phyloP scores from a whole-genome alignment of 2,888 invertebrate species.

The Crioceris asparagi region DNA sequence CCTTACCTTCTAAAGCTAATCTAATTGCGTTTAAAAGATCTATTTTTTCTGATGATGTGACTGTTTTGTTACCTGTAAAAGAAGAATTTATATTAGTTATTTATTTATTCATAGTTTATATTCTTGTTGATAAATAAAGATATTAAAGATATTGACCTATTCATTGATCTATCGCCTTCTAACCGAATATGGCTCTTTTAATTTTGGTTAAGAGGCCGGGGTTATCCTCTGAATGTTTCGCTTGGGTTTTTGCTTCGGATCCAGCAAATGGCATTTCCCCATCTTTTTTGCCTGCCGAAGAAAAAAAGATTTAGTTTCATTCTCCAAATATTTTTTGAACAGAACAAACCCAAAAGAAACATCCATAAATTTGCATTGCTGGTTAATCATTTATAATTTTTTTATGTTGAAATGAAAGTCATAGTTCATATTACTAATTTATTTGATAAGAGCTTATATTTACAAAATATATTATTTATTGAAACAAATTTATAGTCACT shows the following conservation, averaged over 20 bases:
- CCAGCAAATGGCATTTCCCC: conserved; percentile 39
- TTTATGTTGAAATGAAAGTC: too few species aligned
- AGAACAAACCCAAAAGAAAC: too few species aligned
- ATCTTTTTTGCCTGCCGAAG: conserved; percentile 36
- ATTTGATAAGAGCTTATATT: too few species aligned
- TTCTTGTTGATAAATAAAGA: too few species aligned
- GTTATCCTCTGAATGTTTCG: conserved; percentile 37
- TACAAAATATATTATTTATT: too few species aligned
- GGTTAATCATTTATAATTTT: too few species aligned
- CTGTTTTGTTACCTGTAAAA: conserved; percentile 59
- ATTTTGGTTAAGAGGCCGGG: conserved; percentile 46
- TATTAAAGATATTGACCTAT: too few species aligned
- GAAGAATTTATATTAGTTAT: conserved; percentile 24
- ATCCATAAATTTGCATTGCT: too few species aligned
- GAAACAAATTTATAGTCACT: too few species aligned
- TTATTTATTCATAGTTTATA: background rate
- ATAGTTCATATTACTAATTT: too few species aligned
- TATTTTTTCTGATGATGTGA: conserved; percentile 45
- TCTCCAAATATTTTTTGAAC: background rate
- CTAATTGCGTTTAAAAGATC: conserved; percentile 51
- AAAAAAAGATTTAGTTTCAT: conserved; percentile 28
- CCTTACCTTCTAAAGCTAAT: conserved; percentile 46
- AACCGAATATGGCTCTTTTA: conserved; percentile 51
- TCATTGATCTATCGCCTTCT: conserved; percentile 17
- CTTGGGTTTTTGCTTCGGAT: conserved; percentile 41